These are phyloP conservation scores for Sardinella longiceps DNA, from an alignment of 2,797 vertebrate genomes.

Conservation along the genomic window DNA sequence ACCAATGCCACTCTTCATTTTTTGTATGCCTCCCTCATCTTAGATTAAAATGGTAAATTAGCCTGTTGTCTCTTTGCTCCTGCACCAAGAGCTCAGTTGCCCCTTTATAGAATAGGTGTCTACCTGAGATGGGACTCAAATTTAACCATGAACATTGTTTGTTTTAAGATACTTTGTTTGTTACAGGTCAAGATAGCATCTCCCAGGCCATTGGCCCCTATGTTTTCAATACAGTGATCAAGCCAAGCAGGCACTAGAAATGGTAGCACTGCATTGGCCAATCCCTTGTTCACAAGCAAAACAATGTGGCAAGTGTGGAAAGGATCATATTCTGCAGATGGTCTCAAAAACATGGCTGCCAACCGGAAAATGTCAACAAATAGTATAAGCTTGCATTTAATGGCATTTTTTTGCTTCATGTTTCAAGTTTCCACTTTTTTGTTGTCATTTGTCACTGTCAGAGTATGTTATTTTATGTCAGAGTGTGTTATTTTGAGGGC, in stretches of 20 bases:
- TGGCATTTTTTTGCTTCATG: neutral
- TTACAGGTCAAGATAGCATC: neutral
- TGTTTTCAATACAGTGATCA: neutral
- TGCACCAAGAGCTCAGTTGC: neutral
- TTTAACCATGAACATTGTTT: neutral
- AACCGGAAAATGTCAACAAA: neutral
- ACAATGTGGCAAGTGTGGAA: neutral
- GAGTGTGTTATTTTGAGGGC: neutral
- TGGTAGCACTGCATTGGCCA: neutral
- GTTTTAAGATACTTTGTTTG: neutral
- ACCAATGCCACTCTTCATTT: constrained; percentile 42
- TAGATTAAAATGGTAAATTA: neutral
- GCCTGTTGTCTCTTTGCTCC: neutral
- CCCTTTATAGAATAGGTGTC: neutral
- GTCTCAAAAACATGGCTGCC: neutral
- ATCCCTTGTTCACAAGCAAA: neutral
- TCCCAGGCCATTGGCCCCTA: neutral
- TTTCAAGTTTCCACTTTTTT: neutral
- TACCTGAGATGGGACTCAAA: neutral
- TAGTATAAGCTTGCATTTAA: neutral
- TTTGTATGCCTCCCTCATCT: constrained; percentile 25
- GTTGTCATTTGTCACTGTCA: neutral
- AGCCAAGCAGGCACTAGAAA: neutral
- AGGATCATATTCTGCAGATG: constrained; percentile 16
- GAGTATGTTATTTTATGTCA: neutral